A percentile compares a stretch with the other conserved stretches of the same genome.
Evolutionary conservation across 2,113 vertebrate genomes (phyloP).

Genomic region (Corythornis cristatus): DNA sequence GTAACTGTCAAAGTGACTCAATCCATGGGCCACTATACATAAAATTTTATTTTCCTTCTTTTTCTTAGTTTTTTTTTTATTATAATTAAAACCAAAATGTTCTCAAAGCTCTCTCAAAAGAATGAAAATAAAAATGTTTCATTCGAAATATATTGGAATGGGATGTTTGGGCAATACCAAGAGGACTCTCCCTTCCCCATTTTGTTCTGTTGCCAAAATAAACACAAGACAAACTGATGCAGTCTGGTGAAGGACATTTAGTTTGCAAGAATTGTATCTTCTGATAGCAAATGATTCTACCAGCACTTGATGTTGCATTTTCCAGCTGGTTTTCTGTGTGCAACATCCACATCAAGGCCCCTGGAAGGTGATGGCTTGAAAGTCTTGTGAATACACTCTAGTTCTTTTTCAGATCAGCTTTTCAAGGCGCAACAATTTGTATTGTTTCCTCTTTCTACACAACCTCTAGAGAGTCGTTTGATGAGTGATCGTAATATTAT

Average conservation of each 20-base stretch:
- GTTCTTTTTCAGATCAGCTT: background rate
- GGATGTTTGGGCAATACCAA: background rate
- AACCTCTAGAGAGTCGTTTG: background rate
- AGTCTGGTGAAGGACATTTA: background rate
- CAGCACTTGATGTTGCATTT: background rate
- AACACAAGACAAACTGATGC: background rate
- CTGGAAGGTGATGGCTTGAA: background rate
- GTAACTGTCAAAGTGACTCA: background rate
- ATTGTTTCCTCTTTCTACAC: background rate
- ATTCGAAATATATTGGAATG: background rate
- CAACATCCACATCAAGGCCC: background rate
- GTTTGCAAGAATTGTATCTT: background rate
- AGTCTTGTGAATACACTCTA: background rate
- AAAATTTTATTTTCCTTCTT: background rate
- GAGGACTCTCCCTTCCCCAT: background rate
- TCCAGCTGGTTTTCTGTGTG: background rate
- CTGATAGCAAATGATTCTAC: background rate
- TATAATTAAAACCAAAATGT: background rate
- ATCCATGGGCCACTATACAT: background rate
- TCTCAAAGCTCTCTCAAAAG: background rate
- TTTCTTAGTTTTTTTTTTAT: background rate
- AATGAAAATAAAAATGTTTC: background rate
- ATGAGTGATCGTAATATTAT: background rate
- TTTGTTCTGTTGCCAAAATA: background rate
- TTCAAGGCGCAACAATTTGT: background rate